Conservation (phyloP, 2,113 vertebrate genomes). For the Cinclus mexicanus region DNA sequence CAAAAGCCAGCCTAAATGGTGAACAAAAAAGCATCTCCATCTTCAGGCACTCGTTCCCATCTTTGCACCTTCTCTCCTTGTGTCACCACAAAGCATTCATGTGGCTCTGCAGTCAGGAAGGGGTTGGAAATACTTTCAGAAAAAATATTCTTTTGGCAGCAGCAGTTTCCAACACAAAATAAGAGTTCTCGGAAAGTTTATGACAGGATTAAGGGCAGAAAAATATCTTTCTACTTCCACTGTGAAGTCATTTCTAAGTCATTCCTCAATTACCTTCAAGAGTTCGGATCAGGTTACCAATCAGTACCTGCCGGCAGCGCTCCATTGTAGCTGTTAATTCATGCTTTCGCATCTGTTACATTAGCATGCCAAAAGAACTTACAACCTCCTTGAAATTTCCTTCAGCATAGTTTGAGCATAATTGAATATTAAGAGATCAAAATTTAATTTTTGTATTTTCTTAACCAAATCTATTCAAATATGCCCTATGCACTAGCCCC, state of each 20-base stretch:
- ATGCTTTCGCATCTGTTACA: constrained; percentile 64
- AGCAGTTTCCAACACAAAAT: not conserved
- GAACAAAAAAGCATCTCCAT: not conserved
- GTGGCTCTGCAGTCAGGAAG: not conserved
- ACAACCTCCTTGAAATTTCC: constrained; percentile 66
- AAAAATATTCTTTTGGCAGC: not conserved
- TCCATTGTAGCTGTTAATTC: constrained; percentile 63
- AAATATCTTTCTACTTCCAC: not conserved
- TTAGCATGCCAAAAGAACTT: constrained; percentile 72
- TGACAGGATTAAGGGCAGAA: not conserved
- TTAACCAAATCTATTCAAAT: constrained; percentile 65
- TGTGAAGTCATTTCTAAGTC: constrained; percentile 54
- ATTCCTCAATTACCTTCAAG: constrained; percentile 42
- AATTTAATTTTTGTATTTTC: constrained; percentile 63
- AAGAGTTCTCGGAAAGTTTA: not conserved
- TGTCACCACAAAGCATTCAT: not conserved
- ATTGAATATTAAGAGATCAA: constrained; percentile 67
- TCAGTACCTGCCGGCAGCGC: constrained; percentile 53
- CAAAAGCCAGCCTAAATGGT: not conserved
- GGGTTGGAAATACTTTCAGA: not conserved
- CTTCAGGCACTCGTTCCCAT: not conserved
- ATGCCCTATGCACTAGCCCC: not conserved
- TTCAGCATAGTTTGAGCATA: constrained; percentile 59
- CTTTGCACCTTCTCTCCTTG: not conserved
- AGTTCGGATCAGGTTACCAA: constrained; percentile 31